phyloP scores from a whole-genome alignment of 2,888 invertebrate species.

The Sinopyrophorus schimmeli region DNA sequence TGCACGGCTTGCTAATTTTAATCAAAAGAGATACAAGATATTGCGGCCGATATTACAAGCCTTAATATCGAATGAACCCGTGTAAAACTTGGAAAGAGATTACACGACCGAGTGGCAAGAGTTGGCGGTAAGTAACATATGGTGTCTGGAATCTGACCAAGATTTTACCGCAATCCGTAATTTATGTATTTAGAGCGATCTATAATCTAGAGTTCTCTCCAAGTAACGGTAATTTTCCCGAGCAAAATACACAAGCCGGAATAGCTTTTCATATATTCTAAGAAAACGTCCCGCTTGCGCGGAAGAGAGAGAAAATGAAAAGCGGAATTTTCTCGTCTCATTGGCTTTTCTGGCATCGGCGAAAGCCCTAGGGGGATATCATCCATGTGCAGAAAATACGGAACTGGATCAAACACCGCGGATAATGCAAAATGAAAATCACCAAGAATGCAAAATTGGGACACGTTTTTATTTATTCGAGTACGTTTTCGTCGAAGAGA shows the following conservation, averaged over 20 bases:
- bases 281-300: no score
- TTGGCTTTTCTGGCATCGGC: constrained; percentile 22
- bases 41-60: constrained; percentile 13
- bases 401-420: constrained; percentile 19
- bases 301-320: constrained; percentile 12
- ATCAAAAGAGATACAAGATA: no score
- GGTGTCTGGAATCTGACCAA: constrained; percentile 31
- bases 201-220: constrained; percentile 13
- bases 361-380: constrained; percentile 18
- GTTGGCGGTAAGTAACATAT: constrained; percentile 25
- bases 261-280: no score
- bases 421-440: constrained; percentile 12
- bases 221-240: constrained; percentile 17
- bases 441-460: constrained; percentile 13
- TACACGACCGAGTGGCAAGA: constrained; percentile 19
- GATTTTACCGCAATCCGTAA: constrained; percentile 26
- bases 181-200: constrained; percentile 29
- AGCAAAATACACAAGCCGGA: constrained; percentile 12
- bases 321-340: constrained; percentile 18
- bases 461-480: no score
- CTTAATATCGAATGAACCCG: constrained; percentile 19
- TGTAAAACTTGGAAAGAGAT: constrained; percentile 22
- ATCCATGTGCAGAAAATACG: constrained; percentile 18
- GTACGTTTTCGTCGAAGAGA: no score
- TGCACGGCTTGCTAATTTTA: no score